Evolutionary conservation across 2,113 vertebrate species (phyloP).

Genomic region (Muntiacus muntjak): DNA sequence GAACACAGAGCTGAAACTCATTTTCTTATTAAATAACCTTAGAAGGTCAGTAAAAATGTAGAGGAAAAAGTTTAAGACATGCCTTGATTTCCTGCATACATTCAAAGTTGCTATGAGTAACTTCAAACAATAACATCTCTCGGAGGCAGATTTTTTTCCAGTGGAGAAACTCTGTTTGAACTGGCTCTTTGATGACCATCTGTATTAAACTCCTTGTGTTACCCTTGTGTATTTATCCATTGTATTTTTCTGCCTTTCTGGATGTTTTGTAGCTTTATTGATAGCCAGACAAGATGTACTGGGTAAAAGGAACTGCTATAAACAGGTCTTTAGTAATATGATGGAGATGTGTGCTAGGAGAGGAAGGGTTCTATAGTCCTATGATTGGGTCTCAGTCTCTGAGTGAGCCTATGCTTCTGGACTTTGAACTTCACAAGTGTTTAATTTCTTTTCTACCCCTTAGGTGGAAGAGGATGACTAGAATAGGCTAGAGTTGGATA

Average conservation of each 20-base stretch:
- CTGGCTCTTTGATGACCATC: not conserved
- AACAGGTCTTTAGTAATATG: not conserved
- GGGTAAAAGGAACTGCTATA: not conserved
- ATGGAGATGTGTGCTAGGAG: too few species aligned
- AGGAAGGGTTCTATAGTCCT: not conserved
- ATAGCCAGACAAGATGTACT: not conserved
- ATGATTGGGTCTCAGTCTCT: not conserved
- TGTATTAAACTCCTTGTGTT: not conserved
- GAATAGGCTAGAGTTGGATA: not conserved
- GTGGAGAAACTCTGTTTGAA: not conserved
- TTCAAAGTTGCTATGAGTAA: not conserved
- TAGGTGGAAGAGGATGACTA: not conserved
- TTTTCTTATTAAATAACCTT: not conserved
- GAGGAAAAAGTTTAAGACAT: not conserved
- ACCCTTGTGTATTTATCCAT: not conserved
- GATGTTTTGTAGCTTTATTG: not conserved
- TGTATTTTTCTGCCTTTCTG: not conserved
- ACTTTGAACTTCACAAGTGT: not conserved
- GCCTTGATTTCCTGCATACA: not conserved
- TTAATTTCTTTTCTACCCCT: not conserved
- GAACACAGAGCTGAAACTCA: not conserved
- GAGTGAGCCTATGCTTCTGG: not conserved
- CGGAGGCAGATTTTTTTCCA: not conserved
- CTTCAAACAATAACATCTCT: not conserved
- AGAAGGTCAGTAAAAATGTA: not conserved